Conservation (phyloP, 2,113 vertebrate genomes). For the Pteronura brasiliensis region DNA sequence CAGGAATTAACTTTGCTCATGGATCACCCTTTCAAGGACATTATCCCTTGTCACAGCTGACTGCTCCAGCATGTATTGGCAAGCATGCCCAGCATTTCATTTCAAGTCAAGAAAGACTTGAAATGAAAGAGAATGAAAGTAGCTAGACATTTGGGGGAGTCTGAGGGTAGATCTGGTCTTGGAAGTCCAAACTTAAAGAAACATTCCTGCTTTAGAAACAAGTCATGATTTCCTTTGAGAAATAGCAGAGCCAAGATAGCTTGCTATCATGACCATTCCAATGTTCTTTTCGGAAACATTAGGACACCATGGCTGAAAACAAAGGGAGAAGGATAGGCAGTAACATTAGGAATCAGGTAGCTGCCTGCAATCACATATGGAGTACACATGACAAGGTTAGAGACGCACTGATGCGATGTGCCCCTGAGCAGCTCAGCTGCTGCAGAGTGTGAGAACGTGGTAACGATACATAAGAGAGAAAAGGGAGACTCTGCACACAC, state of each 20-base stretch:
- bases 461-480: background rate
- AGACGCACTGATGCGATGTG: rapidly evolving
- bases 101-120: background rate
- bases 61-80: background rate
- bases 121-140: background rate
- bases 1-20: background rate
- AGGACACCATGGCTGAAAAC: background rate
- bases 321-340: background rate
- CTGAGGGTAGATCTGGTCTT: background rate
- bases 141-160: background rate
- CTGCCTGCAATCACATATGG: rapidly evolving
- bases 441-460: rapidly evolving
- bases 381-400: background rate
- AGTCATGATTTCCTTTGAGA: background rate
- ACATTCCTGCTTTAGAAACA: background rate
- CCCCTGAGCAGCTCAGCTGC: rapidly evolving
- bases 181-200: background rate
- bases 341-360: background rate
- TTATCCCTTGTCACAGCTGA: background rate
- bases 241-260: background rate
- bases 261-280: background rate
- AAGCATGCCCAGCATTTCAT: background rate
- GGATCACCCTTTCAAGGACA: constrained; percentile 37
- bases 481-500: no score
- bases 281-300: background rate